Percentiles rank a stretch among this genome's conserved stretches.
phyloP scores from a whole-genome alignment of 2,888 invertebrate species.

The Notodonta ziczac region DNA sequence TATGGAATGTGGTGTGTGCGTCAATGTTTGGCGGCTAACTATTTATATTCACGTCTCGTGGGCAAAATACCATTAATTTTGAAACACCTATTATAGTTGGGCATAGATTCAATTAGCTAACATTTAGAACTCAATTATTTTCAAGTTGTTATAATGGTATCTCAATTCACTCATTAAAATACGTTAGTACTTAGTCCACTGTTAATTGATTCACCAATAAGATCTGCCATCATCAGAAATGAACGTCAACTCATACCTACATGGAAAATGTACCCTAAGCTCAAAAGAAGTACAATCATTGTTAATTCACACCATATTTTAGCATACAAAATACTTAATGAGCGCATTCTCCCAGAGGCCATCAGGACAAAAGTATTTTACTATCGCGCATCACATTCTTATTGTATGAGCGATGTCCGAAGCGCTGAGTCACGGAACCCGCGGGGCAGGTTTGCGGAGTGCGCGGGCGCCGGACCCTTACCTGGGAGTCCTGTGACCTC shows the following conservation, averaged over 20 bases:
- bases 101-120: constrained; percentile 14
- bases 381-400: not conserved
- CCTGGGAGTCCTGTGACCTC: constrained; percentile 9
- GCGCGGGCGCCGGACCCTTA: constrained; percentile 15
- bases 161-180: no score
- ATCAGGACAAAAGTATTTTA: constrained; percentile 24
- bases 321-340: constrained; percentile 6
- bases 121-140: no score
- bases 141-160: no score
- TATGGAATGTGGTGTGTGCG: not conserved
- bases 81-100: constrained; percentile 18
- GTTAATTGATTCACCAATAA: no score
- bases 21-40: not conserved
- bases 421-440: constrained; percentile 27
- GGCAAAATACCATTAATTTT: constrained; percentile 15
- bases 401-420: constrained; percentile 7
- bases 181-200: no score
- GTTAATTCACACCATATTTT: no score
- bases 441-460: constrained; percentile 8
- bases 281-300: no score
- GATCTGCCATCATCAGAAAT: no score
- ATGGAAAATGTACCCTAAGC: no score
- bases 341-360: constrained; percentile 9
- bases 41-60: constrained; percentile 16
- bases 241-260: no score